Percentiles rank a stretch among this genome's conserved stretches.
Conservation (phyloP, 2,888 invertebrate genomes). For the Drosophila stalkeri region DNA sequence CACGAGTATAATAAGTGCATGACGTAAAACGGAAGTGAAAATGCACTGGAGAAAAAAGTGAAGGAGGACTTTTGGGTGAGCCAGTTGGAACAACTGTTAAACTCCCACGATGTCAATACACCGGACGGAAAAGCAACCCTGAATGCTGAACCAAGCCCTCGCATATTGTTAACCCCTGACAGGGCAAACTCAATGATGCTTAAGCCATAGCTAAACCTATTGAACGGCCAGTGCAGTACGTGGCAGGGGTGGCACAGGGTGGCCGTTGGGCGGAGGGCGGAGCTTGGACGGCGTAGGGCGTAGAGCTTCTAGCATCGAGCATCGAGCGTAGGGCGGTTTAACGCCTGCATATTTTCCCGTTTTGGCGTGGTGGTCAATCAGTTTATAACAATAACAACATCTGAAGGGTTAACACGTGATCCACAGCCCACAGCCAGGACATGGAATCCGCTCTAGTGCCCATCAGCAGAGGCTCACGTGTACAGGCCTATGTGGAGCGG, state of each 20-base stretch:
- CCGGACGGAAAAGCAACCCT: conserved; percentile 51
- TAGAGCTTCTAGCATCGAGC: neutral
- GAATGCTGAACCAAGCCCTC: conserved; percentile 9
- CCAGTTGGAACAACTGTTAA: conserved; percentile 65
- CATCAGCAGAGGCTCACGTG: conserved; percentile 1
- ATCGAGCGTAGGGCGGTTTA: conserved; percentile 7
- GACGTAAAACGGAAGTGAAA: conserved; percentile 46
- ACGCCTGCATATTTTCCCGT: conserved; percentile 27
- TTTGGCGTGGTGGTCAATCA: conserved; percentile 65
- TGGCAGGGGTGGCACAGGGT: neutral
- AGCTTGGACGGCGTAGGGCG: neutral
- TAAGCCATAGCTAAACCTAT: conserved; percentile 50
- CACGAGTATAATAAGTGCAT: conserved; percentile 8
- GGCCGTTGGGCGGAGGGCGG: neutral
- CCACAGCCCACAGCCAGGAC: conserved; percentile 23
- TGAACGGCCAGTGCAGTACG: conserved; percentile 24
- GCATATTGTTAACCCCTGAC: conserved; percentile 14
- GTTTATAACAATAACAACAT: conserved; percentile 69
- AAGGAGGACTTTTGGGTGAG: neutral
- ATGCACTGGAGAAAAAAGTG: conserved; percentile 29
- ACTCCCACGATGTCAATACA: conserved; percentile 79
- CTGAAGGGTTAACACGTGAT: conserved; percentile 75
- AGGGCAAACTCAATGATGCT: conserved; percentile 56
- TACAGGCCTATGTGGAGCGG: conserved; percentile 1
- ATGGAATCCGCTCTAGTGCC: neutral